phyloP scores from a whole-genome alignment of 2,113 vertebrate species.

The Psophia crepitans region DNA sequence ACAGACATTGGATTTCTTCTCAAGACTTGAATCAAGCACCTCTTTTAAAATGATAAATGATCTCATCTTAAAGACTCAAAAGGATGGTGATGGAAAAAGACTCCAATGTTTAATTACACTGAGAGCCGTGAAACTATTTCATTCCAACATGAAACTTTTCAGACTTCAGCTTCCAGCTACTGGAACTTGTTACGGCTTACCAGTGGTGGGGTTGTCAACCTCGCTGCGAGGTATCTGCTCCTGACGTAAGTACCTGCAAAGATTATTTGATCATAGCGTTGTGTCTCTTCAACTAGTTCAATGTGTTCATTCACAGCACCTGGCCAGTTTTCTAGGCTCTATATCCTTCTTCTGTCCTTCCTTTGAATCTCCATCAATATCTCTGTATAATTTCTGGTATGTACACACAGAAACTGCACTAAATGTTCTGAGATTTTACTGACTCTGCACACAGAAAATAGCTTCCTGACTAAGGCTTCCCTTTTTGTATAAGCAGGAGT shows the following conservation, averaged over 20 bases:
- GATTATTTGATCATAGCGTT: too few relatives aligned
- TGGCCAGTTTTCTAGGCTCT: neutral
- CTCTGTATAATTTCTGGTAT: neutral
- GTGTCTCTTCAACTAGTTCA: neutral
- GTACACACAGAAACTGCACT: neutral
- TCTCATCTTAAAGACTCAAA: neutral
- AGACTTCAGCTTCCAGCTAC: neutral
- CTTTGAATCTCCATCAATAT: neutral
- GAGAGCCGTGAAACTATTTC: neutral
- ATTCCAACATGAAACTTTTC: neutral
- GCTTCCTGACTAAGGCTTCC: neutral
- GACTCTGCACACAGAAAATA: neutral
- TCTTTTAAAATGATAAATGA: slow-evolving; percentile 4
- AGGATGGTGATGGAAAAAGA: neutral
- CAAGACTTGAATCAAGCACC: neutral
- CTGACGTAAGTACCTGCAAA: neutral
- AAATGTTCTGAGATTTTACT: neutral
- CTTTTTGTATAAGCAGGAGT: neutral
- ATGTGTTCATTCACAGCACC: neutral
- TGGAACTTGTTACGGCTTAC: neutral
- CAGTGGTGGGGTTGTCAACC: neutral
- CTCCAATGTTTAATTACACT: neutral
- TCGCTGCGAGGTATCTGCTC: neutral
- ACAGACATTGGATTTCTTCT: neutral
- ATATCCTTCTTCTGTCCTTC: neutral